phyloP scores from a whole-genome alignment of 1,140 invertebrate species.

The Babylonia areolata region DNA sequence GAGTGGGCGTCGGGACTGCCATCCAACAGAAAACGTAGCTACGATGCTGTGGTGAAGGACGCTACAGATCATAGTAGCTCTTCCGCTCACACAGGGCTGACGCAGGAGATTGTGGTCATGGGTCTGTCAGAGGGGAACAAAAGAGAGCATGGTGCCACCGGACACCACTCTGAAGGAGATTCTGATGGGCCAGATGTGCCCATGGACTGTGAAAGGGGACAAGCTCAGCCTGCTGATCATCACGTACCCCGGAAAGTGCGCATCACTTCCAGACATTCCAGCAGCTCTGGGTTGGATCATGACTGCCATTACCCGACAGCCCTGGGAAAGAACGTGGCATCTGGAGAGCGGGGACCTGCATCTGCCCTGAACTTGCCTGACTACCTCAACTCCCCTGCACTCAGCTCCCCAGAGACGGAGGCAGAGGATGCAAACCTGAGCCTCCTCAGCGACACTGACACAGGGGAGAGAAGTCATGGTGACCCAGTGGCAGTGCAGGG shows the following conservation, averaged over 20 bases:
- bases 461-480: neutral
- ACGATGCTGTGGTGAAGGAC: neutral
- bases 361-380: neutral
- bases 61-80: neutral
- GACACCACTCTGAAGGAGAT: neutral
- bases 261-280: slow-evolving; percentile 1
- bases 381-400: neutral
- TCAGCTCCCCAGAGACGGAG: slow-evolving; percentile 34
- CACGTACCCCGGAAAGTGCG: neutral
- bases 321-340: neutral
- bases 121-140: neutral
- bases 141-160: neutral
- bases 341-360: no score
- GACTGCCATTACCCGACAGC: neutral
- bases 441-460: neutral
- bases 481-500: neutral
- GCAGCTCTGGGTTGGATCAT: neutral
- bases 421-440: neutral
- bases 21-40: slow-evolving; percentile 12
- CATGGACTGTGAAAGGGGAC: neutral
- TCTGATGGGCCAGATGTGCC: neutral
- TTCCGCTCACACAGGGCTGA: neutral
- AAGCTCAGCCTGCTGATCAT: neutral
- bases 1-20: neutral
- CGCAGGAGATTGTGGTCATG: slow-evolving; percentile 24